Conservation (phyloP, 2,888 invertebrate species). For the Nebria brevicollis region DNA sequence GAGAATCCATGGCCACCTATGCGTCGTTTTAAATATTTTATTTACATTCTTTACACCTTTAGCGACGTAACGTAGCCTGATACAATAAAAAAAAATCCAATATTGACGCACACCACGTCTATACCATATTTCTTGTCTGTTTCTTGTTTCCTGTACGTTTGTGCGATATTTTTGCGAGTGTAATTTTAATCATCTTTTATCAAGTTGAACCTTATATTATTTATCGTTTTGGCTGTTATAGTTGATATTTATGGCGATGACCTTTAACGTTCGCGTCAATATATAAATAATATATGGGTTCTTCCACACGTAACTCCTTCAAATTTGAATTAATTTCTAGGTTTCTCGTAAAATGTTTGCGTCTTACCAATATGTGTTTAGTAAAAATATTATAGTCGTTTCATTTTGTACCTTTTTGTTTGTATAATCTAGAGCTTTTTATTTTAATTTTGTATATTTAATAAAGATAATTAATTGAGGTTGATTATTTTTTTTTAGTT, state of each 20-base stretch:
- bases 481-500: too few species aligned
- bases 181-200: slow-evolving; percentile 21
- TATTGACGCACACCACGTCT: slow-evolving; percentile 37
- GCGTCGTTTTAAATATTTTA: slow-evolving; percentile 29
- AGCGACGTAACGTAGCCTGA: slow-evolving; percentile 19
- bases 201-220: neutral
- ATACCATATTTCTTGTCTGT: slow-evolving; percentile 27
- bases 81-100: slow-evolving; percentile 31
- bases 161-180: slow-evolving; percentile 27
- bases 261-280: neutral
- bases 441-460: too few species aligned
- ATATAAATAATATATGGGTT: neutral
- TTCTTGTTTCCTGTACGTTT: slow-evolving; percentile 20
- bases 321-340: neutral
- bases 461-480: too few species aligned
- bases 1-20: neutral
- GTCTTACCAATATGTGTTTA: neutral
- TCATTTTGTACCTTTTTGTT: too few species aligned
- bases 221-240: neutral
- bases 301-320: neutral
- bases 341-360: neutral
- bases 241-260: neutral
- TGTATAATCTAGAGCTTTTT: too few species aligned
- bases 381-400: neutral
- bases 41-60: slow-evolving; percentile 17